phyloP scores from a whole-genome alignment of 1,140 invertebrate species.

The Drosophila azteca region DNA sequence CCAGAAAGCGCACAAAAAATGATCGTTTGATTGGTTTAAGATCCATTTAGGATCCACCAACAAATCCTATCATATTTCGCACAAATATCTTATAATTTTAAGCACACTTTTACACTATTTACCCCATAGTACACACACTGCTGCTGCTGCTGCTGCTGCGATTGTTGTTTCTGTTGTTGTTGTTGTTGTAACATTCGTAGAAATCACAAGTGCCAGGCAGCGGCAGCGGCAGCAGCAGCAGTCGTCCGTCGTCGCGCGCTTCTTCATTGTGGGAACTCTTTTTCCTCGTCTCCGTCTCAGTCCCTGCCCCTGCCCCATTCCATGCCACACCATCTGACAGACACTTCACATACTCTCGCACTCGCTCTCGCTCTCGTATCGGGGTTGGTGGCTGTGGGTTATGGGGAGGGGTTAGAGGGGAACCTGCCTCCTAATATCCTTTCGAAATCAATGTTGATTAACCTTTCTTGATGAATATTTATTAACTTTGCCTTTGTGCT shows the following conservation, averaged over 20 bases:
- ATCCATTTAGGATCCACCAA: no score
- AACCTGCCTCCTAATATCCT: conserved; percentile 62
- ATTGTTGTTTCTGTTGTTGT: conserved; percentile 44
- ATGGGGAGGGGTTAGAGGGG: no score
- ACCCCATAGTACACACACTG: no score
- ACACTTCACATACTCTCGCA: conserved; percentile 54
- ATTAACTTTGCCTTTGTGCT: conserved; percentile 55
- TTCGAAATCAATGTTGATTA: conserved; percentile 67
- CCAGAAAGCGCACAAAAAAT: no score
- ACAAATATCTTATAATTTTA: no score
- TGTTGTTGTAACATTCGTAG: conserved; percentile 80
- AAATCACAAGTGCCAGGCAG: conserved; percentile 75
- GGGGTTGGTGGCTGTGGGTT: no score
- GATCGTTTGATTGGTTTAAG: no score
- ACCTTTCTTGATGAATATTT: conserved; percentile 77
- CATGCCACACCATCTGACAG: not conserved
- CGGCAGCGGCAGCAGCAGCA: no score
- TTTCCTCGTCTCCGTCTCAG: conserved; percentile 34
- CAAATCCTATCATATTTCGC: no score
- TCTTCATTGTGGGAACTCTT: conserved; percentile 79
- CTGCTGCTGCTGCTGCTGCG: not conserved
- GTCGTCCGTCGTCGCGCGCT: conserved; percentile 49
- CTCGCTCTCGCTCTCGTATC: conserved; percentile 1
- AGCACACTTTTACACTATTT: no score
- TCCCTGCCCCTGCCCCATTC: not conserved